These are phyloP conservation scores for Lucifuga dentata DNA, from an alignment of 2,113 vertebrate genomes.

Conservation along the genomic window DNA sequence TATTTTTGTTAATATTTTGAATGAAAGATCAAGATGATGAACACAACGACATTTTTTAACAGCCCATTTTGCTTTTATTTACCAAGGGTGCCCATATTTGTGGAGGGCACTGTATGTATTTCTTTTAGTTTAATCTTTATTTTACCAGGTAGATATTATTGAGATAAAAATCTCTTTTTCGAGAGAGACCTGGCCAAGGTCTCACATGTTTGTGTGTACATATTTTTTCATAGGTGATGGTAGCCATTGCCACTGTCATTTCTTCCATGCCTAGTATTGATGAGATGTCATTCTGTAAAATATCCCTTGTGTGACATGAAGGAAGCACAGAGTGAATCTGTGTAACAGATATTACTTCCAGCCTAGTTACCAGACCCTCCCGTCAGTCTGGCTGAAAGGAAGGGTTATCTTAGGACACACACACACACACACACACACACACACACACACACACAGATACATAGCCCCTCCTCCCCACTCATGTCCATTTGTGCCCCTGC, in stretches of 20 bases:
- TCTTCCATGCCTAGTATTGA: slow-evolving; percentile 1
- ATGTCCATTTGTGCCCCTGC: slow-evolving; percentile 16
- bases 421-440: not conserved
- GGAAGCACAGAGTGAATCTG: slow-evolving; percentile 21
- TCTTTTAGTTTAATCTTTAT: too few relatives aligned
- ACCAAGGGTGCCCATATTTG: too few relatives aligned
- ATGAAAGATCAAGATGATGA: too few relatives aligned
- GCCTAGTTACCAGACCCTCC: slow-evolving; percentile 77
- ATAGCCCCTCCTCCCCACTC: slow-evolving; percentile 26
- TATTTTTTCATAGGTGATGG: not conserved
- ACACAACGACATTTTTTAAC: too few relatives aligned
- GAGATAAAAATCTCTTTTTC: too few relatives aligned
- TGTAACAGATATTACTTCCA: slow-evolving; percentile 79
- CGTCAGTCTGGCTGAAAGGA: slow-evolving; percentile 46
- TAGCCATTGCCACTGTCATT: not conserved
- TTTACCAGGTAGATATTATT: too few relatives aligned
- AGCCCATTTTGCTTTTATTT: too few relatives aligned
- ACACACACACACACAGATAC: not conserved
- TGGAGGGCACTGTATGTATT: too few relatives aligned
- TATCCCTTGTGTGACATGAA: slow-evolving; percentile 27
- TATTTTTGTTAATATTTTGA: too few relatives aligned
- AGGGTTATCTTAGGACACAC: slow-evolving; percentile 44
- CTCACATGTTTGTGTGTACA: not conserved
- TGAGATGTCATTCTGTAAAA: slow-evolving; percentile 21
- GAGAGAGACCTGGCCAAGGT: not conserved